Conservation (phyloP, 2,113 vertebrate species). For the Phaethon lepturus region DNA sequence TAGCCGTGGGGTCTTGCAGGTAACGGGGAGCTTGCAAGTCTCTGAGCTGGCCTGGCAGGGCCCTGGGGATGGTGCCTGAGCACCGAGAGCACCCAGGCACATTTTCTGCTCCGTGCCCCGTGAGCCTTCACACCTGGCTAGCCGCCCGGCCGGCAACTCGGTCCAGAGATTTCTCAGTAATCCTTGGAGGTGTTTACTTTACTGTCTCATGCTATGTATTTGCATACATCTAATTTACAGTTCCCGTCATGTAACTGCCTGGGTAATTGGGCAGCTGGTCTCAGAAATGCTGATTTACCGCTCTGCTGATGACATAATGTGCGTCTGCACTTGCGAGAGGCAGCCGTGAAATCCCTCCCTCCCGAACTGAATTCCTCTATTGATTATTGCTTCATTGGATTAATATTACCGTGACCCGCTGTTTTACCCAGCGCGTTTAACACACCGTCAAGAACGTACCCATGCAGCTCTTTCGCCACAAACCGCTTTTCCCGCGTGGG, state of each 20-base stretch:
- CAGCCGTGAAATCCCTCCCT: background rate
- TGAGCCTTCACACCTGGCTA: background rate
- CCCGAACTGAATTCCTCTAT: background rate
- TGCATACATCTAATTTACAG: constrained; percentile 53
- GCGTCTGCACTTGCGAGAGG: background rate
- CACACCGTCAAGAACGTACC: background rate
- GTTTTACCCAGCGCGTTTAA: background rate
- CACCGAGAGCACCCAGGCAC: background rate
- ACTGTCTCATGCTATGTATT: constrained; percentile 5
- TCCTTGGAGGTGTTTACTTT: constrained; percentile 41
- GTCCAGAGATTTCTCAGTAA: background rate
- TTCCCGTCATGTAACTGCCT: constrained; percentile 11
- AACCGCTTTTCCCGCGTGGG: rapidly evolving
- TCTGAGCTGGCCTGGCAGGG: background rate
- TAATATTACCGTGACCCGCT: background rate
- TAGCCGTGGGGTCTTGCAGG: background rate
- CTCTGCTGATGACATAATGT: constrained; percentile 41
- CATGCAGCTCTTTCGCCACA: background rate
- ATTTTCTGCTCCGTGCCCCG: background rate
- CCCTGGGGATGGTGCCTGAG: background rate
- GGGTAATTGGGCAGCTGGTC: constrained; percentile 54
- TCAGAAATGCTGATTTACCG: constrained; percentile 49
- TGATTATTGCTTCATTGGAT: background rate
- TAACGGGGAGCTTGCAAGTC: background rate
- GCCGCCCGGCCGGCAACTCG: rapidly evolving